Conservation (phyloP, 2,797 vertebrate genomes). For the Smutsia temminckii region DNA sequence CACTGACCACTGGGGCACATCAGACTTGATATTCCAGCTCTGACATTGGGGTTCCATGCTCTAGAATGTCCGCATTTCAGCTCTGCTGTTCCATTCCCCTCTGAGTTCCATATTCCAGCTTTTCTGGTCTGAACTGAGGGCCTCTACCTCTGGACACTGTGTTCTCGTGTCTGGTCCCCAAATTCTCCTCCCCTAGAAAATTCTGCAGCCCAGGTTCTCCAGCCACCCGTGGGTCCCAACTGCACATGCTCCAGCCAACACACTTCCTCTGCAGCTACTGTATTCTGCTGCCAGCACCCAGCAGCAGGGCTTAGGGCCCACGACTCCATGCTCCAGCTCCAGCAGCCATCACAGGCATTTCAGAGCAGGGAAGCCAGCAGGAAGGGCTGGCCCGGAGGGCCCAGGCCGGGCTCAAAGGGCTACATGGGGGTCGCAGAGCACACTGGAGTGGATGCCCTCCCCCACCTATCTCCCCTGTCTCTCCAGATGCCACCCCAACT, state of each 20-base stretch:
- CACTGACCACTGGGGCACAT: background rate
- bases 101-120: too few relatives aligned
- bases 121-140: background rate
- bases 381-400: background rate
- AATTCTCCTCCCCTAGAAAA: background rate
- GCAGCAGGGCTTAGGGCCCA: background rate
- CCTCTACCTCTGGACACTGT: background rate
- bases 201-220: background rate
- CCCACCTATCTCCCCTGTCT: background rate
- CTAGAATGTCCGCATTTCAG: background rate
- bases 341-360: background rate
- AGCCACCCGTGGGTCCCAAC: fast-evolving
- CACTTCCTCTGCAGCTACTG: fast-evolving
- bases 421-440: fast-evolving
- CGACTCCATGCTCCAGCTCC: background rate
- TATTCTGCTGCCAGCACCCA: background rate
- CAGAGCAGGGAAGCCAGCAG: fast-evolving
- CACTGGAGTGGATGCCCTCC: background rate
- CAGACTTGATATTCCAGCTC: background rate
- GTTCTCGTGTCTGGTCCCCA: background rate
- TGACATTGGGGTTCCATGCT: fast-evolving
- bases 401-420: background rate
- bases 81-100: background rate
- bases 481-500: background rate
- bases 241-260: background rate